Evolutionary conservation across 2,113 vertebrate species (phyloP), one percentile per base, ranked within the genome.

Genomic region (Danionella cerebrum): DNA sequence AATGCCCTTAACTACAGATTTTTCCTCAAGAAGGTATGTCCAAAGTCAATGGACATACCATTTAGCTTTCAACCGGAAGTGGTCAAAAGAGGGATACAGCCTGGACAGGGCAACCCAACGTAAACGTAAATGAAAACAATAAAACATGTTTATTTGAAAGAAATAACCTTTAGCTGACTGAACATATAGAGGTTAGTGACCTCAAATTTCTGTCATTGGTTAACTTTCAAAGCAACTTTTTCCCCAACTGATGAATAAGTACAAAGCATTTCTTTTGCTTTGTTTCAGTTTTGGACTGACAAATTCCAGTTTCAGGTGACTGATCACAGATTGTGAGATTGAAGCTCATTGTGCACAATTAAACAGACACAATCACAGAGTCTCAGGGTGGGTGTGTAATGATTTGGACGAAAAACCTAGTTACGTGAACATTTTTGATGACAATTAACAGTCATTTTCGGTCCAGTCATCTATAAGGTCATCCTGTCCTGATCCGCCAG

Each of bases 401-500:
- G 14, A 10, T 36, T 44, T 67, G 38, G 27, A 58, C 7, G 39
- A 21, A 58, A 57, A 58, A 13, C 66, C 53, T 29, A 68, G 51
- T 38, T 66, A 58, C 14, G 42, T 59, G 66, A 55, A 58, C 6
- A 47, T 68, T 57, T 47, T 10, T 16, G 2, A 19, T 38, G 9
- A 10, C 16, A 68, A 68, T 68, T 48, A 68, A 35, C 53, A 68
- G 29, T 55, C 10, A 42, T 14, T 52, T 54, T 39, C 27, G 52
- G 35, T 41, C 27, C 38, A 52, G 22, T 27, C 47, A 65, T 66
- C 36, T 29, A 31, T n/a, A 52, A 14, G 50, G 10, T 65, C n/a
- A n/a, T n/a, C n/a, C 33, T 65, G 62, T 19, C 33, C 48, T 33
- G 22, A 39, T 39, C 48, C 42, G n/a, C 22, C 22, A 8, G 25